Evolutionary conservation across 2,888 invertebrate species (phyloP), one percentile per base, ranked within the genome.

Genomic region (Rhyacophila evoluta): DNA sequence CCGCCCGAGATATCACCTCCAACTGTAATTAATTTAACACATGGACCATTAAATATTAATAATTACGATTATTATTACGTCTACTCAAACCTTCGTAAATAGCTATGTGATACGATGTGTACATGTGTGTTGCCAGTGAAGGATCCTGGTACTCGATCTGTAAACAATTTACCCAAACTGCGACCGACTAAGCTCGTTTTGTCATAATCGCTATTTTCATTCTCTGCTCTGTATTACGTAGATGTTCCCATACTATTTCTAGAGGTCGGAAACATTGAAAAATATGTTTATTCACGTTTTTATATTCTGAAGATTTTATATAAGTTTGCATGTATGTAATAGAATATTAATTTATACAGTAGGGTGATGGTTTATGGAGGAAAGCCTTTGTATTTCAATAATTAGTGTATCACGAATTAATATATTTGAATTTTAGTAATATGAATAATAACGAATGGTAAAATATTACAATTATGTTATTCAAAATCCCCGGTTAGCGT

Each of bases 201-300:
- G 55, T 55, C 55, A 55, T 55, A 55, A 55, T 55, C 55, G 55
- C 19, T 55, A 55, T 55, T 55, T 55, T 55, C 55, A 19, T 55
- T 55, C 55, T 55, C 55, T 19, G n/a, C 55, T 5, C 1, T 19
- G 55, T 55, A 55, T 55, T 55, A 55, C 25, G 55, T 55, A 12
- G 55, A 55, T 19, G 19, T 55, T 55, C 55, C 25, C 55, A 8
- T 55, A 55, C 55, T 55, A 55, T 19, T 19, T 55, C 19, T 10
- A 55, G 55, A 55, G 55, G 55, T 55, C 15, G 55, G 19, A 55
- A 55, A 55, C 55, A 55, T 55, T 55, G 15, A 55, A 2, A n/a
- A n/a, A n/a, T n/a, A n/a, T n/a, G n/a, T n/a, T n/a, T n/a, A n/a
- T n/a, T n/a, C n/a, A n/a, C n/a, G n/a, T n/a, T n/a, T n/a, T n/a